Conservation (phyloP, 2,888 invertebrate species). For the Drosophila lacicola region DNA sequence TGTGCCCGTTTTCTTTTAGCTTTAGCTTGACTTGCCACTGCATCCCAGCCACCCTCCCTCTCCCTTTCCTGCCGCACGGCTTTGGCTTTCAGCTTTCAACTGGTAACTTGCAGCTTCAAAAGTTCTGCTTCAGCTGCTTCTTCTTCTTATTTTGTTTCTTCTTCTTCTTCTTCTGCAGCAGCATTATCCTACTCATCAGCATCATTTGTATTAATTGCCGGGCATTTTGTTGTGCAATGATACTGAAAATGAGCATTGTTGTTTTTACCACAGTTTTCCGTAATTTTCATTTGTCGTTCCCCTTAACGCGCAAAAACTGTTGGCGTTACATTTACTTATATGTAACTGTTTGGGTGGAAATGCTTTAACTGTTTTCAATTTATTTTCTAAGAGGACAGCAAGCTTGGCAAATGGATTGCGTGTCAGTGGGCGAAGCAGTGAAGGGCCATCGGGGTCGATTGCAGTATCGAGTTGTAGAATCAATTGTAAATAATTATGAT, state of each 20-base stretch:
- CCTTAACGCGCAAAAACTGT: constrained; percentile 30
- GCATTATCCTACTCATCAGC: constrained; percentile 69
- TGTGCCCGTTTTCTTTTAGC: constrained; percentile 52
- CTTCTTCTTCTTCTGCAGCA: constrained; percentile 12
- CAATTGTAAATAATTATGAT: background rate
- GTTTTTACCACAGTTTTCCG: constrained; percentile 46
- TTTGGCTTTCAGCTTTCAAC: constrained; percentile 46
- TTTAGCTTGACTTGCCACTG: constrained; percentile 53
- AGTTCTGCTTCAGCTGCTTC: constrained; percentile 13
- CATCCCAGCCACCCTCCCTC: background rate
- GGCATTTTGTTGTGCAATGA: constrained; percentile 77
- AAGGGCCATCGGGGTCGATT: background rate
- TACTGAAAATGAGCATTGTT: constrained; percentile 67
- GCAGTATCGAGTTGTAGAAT: background rate
- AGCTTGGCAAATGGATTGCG: background rate
- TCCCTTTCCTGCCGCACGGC: background rate
- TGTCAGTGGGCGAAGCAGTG: background rate
- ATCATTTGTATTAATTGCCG: constrained; percentile 80
- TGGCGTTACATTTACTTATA: constrained; percentile 11
- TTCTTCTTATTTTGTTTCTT: constrained; percentile 4
- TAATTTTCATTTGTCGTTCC: constrained; percentile 58
- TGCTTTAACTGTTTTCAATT: constrained; percentile 28
- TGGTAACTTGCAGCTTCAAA: constrained; percentile 46
- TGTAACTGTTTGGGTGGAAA: constrained; percentile 14
- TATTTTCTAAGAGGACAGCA: constrained; percentile 1